These are phyloP conservation scores for Acanthisitta chloris DNA, from an alignment of 2,113 vertebrate genomes.

Conservation along the genomic window DNA sequence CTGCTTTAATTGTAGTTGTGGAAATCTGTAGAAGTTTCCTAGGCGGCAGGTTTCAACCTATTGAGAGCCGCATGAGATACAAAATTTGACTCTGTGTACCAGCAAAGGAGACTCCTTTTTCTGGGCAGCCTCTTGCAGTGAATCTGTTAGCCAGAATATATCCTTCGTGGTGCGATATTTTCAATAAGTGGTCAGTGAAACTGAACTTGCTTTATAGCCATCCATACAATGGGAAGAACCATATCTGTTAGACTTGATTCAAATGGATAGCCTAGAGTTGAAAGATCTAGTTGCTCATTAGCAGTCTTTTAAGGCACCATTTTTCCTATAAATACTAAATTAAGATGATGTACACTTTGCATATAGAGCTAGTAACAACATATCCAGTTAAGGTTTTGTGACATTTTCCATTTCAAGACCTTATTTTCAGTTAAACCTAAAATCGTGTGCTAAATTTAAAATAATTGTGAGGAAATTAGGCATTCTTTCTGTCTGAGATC, in stretches of 20 bases:
- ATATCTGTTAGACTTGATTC: neutral
- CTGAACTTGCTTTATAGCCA: neutral
- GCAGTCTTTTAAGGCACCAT: neutral
- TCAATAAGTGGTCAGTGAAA: neutral
- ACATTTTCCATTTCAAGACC: neutral
- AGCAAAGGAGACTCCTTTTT: neutral
- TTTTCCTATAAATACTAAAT: neutral
- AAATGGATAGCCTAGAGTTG: neutral
- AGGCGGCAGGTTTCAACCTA: neutral
- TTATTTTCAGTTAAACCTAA: neutral
- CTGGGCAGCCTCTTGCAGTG: neutral
- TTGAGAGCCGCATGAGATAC: neutral
- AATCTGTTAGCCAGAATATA: neutral
- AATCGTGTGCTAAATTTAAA: neutral
- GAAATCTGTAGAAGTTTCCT: neutral
- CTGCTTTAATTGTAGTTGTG: neutral
- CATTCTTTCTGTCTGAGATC: neutral
- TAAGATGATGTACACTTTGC: neutral
- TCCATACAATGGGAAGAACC: neutral
- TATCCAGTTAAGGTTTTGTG: neutral
- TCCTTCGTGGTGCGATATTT: neutral
- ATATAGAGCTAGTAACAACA: neutral
- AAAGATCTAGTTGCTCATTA: neutral
- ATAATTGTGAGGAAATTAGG: neutral
- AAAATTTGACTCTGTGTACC: neutral